Conservation (phyloP, 1,140 invertebrate genomes). For the Dendrolimus kikuchii region DNA sequence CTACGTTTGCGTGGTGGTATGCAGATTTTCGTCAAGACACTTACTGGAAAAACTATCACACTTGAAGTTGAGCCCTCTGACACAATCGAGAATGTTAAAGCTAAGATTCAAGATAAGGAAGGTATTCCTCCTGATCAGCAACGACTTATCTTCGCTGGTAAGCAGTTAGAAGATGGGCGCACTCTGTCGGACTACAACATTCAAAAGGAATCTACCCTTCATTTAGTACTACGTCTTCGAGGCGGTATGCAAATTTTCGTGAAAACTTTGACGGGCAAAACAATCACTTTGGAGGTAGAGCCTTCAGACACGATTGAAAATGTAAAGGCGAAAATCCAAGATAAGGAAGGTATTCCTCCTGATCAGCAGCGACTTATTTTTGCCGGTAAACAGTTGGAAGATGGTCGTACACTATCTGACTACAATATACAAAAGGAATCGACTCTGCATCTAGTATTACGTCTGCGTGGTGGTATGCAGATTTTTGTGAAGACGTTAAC, state of each 20-base stretch:
- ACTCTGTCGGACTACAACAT: constrained; percentile 11
- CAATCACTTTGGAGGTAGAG: constrained; percentile 11
- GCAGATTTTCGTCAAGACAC: constrained; percentile 11
- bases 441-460: constrained; percentile 10
- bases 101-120: constrained; percentile 13
- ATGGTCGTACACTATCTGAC: constrained; percentile 9
- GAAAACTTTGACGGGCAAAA: constrained; percentile 9
- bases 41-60: constrained; percentile 11
- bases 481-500: constrained; percentile 75
- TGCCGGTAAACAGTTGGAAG: constrained; percentile 13
- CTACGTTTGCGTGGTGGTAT: constrained; percentile 11
- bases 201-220: constrained; percentile 9
- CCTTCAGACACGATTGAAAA: constrained; percentile 12
- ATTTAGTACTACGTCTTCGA: constrained; percentile 9
- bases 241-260: constrained; percentile 15
- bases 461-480: constrained; percentile 13
- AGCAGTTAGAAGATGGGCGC: constrained; percentile 10
- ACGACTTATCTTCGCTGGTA: constrained; percentile 12
- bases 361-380: constrained; percentile 12
- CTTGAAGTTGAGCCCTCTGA: constrained; percentile 9
- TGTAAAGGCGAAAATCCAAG: constrained; percentile 11
- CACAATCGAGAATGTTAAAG: constrained; percentile 13
- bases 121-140: constrained; percentile 12
- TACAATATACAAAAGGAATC: constrained; percentile 15
- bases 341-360: constrained; percentile 13